Conservation (phyloP, 2,797 vertebrate species). For the Oreortyx pictus region DNA sequence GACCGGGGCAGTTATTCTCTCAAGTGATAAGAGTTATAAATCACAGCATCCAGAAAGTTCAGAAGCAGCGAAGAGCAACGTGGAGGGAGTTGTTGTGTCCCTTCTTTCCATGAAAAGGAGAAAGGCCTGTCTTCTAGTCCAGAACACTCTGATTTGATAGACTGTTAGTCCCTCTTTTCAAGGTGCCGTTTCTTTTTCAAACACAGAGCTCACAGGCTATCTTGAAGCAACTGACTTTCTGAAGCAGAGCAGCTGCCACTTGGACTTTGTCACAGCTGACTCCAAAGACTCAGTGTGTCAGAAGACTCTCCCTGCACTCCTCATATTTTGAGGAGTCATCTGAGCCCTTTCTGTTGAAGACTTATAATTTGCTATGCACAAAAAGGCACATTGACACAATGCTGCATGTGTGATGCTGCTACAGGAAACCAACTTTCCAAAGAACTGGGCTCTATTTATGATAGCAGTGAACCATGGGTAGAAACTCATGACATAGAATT, state of each 20-base stretch:
- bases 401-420: not conserved
- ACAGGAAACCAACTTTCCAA: conserved; percentile 38
- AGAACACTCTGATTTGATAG: not conserved
- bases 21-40: not conserved
- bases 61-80: not conserved
- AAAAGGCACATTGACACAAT: not conserved
- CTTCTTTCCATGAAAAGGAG: not conserved
- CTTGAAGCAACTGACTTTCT: not conserved
- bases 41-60: not conserved
- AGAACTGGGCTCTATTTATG: not conserved
- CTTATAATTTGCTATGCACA: not conserved
- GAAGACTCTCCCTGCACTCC: not conserved
- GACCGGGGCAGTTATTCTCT: not conserved
- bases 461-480: not conserved
- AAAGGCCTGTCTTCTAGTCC: not conserved
- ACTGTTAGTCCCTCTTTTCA: not conserved
- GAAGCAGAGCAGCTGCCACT: not conserved
- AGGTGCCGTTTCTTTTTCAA: not conserved
- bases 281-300: not conserved
- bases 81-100: not conserved
- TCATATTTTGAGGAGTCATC: not conserved
- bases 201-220: not conserved
- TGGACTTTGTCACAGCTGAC: not conserved
- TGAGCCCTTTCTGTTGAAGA: not conserved
- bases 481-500: not conserved